Evolutionary conservation across 2,888 invertebrate species (phyloP), one percentile per base, ranked within the genome.

Genomic region (Labia minor): DNA sequence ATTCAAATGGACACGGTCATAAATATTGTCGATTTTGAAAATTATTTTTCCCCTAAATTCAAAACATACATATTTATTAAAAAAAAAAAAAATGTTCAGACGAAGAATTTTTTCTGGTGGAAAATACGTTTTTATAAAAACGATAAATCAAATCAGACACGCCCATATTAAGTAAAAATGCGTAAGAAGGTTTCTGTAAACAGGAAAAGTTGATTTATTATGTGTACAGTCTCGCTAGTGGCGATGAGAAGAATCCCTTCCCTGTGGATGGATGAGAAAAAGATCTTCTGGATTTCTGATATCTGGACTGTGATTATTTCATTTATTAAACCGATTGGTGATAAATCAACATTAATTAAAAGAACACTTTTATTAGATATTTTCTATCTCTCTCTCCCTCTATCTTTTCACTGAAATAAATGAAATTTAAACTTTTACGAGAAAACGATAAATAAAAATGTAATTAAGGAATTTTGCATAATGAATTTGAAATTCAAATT

Each of bases 1-100:
- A 49, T 49, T 49, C 49, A 49, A 49, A 49, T 49, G 49, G 49
- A 49, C 49, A 49, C 49, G 49, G 49, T 49, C 49, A 49, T 49
- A 49, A 49, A 49, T 49, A n/a, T 49, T 4, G 49, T 16, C 49
- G 49, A 49, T 49, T 49, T 49, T 49, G 49, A 14, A 49, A 49
- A 49, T 16, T 49, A 4, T 49, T 49, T 49, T 49, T 49, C 14
- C 14, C 16, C 49, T 8, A 26, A 26, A 26, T 26, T 8, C 26
- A 8, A 49, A 49, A 49, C 49, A 49, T 49, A 49, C 49, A 49
- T 49, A 49, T 49, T 49, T 49, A 49, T 49, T 49, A 14, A n/a
- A 49, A 49, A 14, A 49, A 49, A 49, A 49, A 49, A 49, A 49
- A n/a, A n/a, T 49, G n/a, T 14, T 49, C n/a, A 49, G n/a, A 14